These are phyloP conservation scores for Leptinotarsa haldemani DNA, from an alignment of 2,888 invertebrate species.

Conservation along the genomic window DNA sequence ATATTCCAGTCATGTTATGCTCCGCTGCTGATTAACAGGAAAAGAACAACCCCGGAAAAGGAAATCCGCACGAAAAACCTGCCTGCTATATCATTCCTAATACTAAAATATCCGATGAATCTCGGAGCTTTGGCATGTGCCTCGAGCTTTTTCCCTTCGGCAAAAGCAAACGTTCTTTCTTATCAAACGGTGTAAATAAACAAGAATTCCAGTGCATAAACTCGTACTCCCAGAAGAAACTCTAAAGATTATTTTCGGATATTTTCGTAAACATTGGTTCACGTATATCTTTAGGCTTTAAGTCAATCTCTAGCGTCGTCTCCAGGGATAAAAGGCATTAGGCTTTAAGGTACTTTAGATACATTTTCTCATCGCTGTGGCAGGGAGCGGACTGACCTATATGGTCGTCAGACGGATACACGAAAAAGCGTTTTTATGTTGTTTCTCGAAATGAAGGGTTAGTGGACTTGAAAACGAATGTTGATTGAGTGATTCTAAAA, in stretches of 20 bases:
- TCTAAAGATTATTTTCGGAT: background rate
- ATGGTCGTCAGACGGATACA: background rate
- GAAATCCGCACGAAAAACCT: background rate
- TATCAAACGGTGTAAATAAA: background rate
- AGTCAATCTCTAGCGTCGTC: background rate
- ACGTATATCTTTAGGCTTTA: constrained; percentile 3
- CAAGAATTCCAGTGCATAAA: background rate
- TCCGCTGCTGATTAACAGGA: background rate
- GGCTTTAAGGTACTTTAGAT: background rate
- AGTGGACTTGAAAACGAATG: too few species aligned
- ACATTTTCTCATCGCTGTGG: background rate
- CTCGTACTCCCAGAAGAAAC: background rate
- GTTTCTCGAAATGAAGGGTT: too few species aligned
- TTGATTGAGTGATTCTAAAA: too few species aligned
- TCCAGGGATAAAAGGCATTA: background rate
- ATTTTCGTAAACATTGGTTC: constrained; percentile 13
- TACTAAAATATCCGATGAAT: background rate
- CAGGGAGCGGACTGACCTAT: background rate
- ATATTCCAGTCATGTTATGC: background rate
- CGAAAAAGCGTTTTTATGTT: background rate
- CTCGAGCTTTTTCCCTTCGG: background rate
- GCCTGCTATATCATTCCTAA: too few species aligned
- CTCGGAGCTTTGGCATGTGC: background rate
- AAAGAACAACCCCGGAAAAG: background rate
- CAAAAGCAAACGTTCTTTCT: background rate